phyloP scores from a whole-genome alignment of 2,888 invertebrate genomes.

The Sclerodermus sp. region DNA sequence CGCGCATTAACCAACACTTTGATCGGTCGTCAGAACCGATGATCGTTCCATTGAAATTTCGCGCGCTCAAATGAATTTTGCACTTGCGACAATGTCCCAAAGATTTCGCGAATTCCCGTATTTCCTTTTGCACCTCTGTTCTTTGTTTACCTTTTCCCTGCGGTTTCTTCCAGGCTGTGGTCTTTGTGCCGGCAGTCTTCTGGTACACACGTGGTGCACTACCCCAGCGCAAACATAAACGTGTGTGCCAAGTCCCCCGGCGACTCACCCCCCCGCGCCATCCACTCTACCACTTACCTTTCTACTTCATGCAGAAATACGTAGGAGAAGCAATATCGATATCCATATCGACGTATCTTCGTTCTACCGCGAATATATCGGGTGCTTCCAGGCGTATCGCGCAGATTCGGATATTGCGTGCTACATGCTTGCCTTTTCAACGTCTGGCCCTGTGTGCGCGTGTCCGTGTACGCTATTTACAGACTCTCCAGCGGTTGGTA shows the following conservation, averaged over 20 bases:
- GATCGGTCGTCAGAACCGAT: too few relatives aligned
- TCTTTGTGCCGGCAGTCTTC: too few relatives aligned
- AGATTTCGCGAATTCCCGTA: constrained; percentile 29
- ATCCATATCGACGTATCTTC: constrained; percentile 29
- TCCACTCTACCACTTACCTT: background rate
- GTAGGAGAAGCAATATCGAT: constrained; percentile 25
- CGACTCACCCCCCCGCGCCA: background rate
- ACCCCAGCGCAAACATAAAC: constrained; percentile 16
- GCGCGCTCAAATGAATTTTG: too few relatives aligned
- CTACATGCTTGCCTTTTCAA: constrained; percentile 6
- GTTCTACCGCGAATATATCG: constrained; percentile 20
- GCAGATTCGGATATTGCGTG: constrained; percentile 10
- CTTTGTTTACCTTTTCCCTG: constrained; percentile 7
- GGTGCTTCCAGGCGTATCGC: constrained; percentile 12
- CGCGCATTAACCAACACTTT: too few relatives aligned
- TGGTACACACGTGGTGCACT: constrained; percentile 7
- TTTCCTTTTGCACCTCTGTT: constrained; percentile 14
- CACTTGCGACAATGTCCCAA: constrained; percentile 13
- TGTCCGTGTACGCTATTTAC: too few relatives aligned
- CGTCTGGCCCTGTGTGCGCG: background rate
- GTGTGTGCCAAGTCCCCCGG: constrained; percentile 11
- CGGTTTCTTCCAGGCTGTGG: background rate
- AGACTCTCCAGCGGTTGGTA: too few relatives aligned
- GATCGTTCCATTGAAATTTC: too few relatives aligned
- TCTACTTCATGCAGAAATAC: constrained; percentile 8